phyloP scores from a whole-genome alignment of 2,888 invertebrate species.

The Drosophila nr. medialis region DNA sequence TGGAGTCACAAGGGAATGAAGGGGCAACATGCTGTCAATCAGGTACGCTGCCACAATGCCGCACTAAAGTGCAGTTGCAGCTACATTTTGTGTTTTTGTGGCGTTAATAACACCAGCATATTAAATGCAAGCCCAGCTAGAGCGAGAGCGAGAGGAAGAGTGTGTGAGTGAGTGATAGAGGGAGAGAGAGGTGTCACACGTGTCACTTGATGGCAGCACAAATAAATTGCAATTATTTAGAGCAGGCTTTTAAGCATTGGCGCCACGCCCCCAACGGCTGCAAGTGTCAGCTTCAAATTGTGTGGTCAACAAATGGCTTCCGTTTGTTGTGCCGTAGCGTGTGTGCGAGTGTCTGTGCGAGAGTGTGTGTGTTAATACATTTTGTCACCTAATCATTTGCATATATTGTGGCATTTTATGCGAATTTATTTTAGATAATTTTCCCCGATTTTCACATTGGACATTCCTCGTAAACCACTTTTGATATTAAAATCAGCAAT shows the following conservation, averaged over 20 bases:
- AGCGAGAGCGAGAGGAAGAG: background rate
- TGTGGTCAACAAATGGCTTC: constrained; percentile 64
- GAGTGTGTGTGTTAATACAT: constrained; percentile 13
- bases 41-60: constrained; percentile 33
- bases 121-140: constrained; percentile 12
- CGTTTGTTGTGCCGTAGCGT: constrained; percentile 17
- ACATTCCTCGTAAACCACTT: background rate
- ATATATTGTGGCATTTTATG: constrained; percentile 44
- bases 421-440: constrained; percentile 22
- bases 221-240: constrained; percentile 77
- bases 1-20: background rate
- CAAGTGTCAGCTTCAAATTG: constrained; percentile 48
- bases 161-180: background rate
- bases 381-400: constrained; percentile 72
- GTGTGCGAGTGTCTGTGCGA: constrained; percentile 1
- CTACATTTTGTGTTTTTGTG: constrained; percentile 58
- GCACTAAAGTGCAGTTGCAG: constrained; percentile 58
- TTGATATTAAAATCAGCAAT: background rate
- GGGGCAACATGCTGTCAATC: constrained; percentile 46
- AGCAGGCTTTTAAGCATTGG: constrained; percentile 63
- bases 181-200: constrained; percentile 2
- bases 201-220: constrained; percentile 58
- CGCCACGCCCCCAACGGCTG: background rate
- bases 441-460: background rate
- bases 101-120: constrained; percentile 54